A percentile compares a stretch with the other conserved stretches of the same genome.
phyloP scores from a whole-genome alignment of 2,888 invertebrate genomes.

The Diarsia mendica region DNA sequence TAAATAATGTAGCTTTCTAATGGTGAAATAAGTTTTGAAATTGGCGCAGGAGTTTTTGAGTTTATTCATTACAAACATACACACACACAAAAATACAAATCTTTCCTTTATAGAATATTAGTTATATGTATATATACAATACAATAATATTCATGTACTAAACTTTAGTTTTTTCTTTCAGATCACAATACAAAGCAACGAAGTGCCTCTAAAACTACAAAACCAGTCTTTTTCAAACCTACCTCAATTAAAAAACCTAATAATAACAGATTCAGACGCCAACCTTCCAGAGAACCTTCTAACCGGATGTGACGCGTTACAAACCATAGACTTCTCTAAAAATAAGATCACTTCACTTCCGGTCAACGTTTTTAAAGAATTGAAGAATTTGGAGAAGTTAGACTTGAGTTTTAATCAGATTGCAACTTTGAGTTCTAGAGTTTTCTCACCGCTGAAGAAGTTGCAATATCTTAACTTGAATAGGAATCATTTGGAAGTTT shows the following conservation, averaged over 20 bases:
- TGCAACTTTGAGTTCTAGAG: not conserved
- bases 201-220: slow-evolving; percentile 9
- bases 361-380: slow-evolving; percentile 6
- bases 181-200: slow-evolving; percentile 35
- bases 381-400: slow-evolving; percentile 46
- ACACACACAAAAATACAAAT: too few relatives aligned
- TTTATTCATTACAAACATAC: too few relatives aligned
- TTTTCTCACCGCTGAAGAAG: slow-evolving; percentile 29
- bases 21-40: too few relatives aligned
- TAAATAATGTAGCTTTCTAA: too few relatives aligned
- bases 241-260: slow-evolving; percentile 40
- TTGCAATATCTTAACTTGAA: slow-evolving; percentile 49
- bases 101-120: too few relatives aligned
- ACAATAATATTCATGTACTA: too few relatives aligned
- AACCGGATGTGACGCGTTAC: slow-evolving; percentile 15
- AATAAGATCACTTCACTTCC: slow-evolving; percentile 50
- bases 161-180: slow-evolving; percentile 29
- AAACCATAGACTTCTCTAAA: slow-evolving; percentile 7
- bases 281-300: slow-evolving; percentile 43
- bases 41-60: too few relatives aligned
- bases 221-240: slow-evolving; percentile 31
- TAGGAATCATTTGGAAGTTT: slow-evolving; percentile 39
- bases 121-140: too few relatives aligned
- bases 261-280: not conserved
- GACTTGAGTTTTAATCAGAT: slow-evolving; percentile 60